Percentiles rank a stretch among this genome's conserved stretches.
Conservation (phyloP, 2,797 vertebrate species). For the Danio choprae region DNA sequence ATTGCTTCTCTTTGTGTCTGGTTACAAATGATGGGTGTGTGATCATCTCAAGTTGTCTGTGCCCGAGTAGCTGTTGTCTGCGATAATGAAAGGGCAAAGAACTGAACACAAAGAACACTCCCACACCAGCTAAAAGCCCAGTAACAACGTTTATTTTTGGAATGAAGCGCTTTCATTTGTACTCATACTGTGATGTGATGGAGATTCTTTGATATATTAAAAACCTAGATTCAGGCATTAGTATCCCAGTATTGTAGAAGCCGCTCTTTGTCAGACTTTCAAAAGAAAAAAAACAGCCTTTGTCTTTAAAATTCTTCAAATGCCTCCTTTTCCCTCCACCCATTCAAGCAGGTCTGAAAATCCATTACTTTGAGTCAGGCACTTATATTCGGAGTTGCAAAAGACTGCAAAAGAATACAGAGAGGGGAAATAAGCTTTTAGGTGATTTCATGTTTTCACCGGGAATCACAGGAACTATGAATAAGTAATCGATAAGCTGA, state of each 20-base stretch:
- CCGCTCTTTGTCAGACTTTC: not conserved
- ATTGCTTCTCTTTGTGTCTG: conserved; percentile 4
- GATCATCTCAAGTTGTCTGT: conserved; percentile 8
- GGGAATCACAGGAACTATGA: not conserved
- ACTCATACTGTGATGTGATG: conserved; percentile 17
- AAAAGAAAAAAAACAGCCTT: not conserved
- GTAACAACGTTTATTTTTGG: not conserved
- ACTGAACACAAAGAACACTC: conserved; percentile 13
- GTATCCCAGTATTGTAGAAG: not conserved
- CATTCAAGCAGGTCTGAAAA: conserved; percentile 34
- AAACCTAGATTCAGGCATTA: not conserved
- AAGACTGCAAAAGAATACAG: not conserved
- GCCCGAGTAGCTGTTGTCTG: not conserved
- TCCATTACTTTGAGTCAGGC: conserved; percentile 21
- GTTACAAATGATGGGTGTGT: conserved; percentile 22
- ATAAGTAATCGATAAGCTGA: conserved; percentile 1
- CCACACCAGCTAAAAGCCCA: conserved; percentile 4
- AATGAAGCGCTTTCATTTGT: not conserved
- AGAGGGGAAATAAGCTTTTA: conserved; percentile 25
- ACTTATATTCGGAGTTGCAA: conserved; percentile 7
- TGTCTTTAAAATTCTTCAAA: conserved; percentile 47
- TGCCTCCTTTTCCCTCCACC: conserved; percentile 29
- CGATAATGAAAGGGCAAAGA: conserved; percentile 18
- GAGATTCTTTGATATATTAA: conserved; percentile 6
- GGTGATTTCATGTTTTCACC: not conserved